A percentile compares a stretch with the other conserved stretches of the same genome.
These are phyloP conservation scores for Chionomys nivalis DNA, from an alignment of 2,113 vertebrate species.

Conservation along the genomic window DNA sequence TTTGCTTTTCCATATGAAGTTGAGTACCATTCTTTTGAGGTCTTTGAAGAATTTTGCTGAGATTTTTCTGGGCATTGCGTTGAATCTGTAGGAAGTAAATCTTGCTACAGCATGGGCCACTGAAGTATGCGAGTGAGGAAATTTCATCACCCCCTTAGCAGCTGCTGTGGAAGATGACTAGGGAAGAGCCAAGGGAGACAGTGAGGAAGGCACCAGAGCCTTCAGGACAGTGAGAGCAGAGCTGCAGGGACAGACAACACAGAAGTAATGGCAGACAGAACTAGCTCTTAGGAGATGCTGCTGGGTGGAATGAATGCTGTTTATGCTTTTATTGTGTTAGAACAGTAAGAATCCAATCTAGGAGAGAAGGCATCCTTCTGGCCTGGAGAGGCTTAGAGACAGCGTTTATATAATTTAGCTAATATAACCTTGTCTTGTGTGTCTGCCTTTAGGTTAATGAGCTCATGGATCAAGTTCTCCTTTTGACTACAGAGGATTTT, in stretches of 20 bases:
- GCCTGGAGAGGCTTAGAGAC: neutral
- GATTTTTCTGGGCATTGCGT: too few relatives aligned
- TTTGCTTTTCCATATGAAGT: too few relatives aligned
- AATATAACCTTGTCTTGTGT: constrained; percentile 13
- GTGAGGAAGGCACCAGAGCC: neutral
- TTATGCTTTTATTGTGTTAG: neutral
- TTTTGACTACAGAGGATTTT: constrained; percentile 90
- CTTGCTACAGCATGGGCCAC: neutral
- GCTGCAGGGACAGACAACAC: neutral
- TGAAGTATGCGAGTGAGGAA: neutral
- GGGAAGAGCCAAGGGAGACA: neutral
- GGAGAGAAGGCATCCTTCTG: neutral
- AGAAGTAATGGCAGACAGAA: neutral
- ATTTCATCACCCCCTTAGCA: neutral
- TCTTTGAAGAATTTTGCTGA: too few relatives aligned
- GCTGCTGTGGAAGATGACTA: neutral
- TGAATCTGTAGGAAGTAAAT: neutral
- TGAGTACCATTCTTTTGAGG: too few relatives aligned
- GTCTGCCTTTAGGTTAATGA: constrained; percentile 89
- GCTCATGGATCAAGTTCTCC: constrained; percentile 90
- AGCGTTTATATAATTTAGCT: constrained; percentile 2
- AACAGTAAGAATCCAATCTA: neutral
- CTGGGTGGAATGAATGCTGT: neutral
- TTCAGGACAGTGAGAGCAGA: neutral
- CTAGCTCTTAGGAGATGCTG: neutral